Conservation (phyloP, 2,888 invertebrate genomes). For the Dicyrtoma fusca region DNA sequence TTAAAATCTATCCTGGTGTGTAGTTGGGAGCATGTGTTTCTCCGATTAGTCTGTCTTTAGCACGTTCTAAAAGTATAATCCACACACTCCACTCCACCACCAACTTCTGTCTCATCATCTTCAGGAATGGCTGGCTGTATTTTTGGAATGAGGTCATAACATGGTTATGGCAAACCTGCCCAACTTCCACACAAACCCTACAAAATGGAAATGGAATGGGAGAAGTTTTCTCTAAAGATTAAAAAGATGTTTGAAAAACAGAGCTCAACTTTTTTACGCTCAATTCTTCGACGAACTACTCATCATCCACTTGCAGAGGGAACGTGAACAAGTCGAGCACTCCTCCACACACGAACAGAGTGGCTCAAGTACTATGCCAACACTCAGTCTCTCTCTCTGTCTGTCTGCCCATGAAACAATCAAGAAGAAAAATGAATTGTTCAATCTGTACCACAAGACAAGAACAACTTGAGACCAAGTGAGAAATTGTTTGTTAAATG, state of each 20-base stretch:
- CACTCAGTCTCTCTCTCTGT: too few species aligned
- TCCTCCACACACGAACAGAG: neutral
- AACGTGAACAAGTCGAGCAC: too few species aligned
- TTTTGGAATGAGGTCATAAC: slow-evolving; percentile 21
- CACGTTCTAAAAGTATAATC: slow-evolving; percentile 3
- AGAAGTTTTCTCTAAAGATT: slow-evolving; percentile 5
- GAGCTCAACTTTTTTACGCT: too few species aligned
- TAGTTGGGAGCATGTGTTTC: slow-evolving; percentile 7
- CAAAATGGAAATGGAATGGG: slow-evolving; percentile 14
- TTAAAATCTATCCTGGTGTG: neutral
- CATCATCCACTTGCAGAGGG: too few species aligned
- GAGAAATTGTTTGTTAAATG: neutral
- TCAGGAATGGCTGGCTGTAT: slow-evolving; percentile 3
- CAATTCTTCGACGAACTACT: too few species aligned
- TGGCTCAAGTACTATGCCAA: too few species aligned
- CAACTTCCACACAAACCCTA: neutral
- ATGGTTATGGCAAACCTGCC: neutral
- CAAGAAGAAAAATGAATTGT: neutral
- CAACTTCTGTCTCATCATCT: neutral
- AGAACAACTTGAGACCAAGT: neutral
- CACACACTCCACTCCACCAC: neutral
- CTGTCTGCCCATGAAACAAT: too few species aligned
- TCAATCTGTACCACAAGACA: slow-evolving; percentile 17
- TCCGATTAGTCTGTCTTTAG: slow-evolving; percentile 20
- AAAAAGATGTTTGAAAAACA: too few species aligned